A percentile compares a stretch with the other conserved stretches of the same genome.
phyloP scores from a whole-genome alignment of 2,113 vertebrate species.

The Chionis minor region DNA sequence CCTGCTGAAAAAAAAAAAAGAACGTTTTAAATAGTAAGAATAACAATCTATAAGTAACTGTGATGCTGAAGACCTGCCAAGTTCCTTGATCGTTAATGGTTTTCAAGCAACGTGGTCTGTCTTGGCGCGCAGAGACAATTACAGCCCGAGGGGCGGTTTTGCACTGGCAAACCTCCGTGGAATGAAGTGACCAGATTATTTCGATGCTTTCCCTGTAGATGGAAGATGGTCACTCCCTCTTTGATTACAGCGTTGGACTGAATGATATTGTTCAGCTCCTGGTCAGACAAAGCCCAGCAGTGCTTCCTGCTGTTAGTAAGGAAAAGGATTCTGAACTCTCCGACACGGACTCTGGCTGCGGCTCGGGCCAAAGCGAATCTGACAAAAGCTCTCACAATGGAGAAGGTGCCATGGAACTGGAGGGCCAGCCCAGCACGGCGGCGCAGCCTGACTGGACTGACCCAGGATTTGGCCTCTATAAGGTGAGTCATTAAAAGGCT shows the following conservation, averaged over 20 bases:
- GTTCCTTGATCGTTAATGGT: neutral
- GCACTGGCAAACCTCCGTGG: neutral
- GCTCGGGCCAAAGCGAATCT: slow-evolving; percentile 89
- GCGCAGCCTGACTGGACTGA: slow-evolving; percentile 59
- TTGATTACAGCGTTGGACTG: slow-evolving; percentile 91
- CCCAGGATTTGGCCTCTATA: slow-evolving; percentile 85
- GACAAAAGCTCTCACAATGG: slow-evolving; percentile 92
- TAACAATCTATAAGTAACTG: neutral
- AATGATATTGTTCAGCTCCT: slow-evolving; percentile 95
- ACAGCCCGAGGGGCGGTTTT: rapidly evolving
- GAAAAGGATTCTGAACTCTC: slow-evolving; percentile 92
- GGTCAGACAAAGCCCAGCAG: slow-evolving; percentile 80
- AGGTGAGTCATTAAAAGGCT: slow-evolving; percentile 60
- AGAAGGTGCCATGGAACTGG: slow-evolving; percentile 78
- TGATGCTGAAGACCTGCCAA: neutral
- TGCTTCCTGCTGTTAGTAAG: slow-evolving; percentile 57
- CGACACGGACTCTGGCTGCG: slow-evolving; percentile 92
- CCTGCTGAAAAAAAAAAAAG: rapidly evolving
- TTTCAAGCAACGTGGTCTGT: neutral
- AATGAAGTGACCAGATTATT: neutral
- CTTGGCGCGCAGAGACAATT: neutral
- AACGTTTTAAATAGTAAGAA: neutral
- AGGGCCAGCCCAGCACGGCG: slow-evolving; percentile 69
- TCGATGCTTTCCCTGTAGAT: slow-evolving; percentile 75
- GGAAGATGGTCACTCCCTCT: slow-evolving; percentile 95